A percentile compares a stretch with the other conserved stretches of the same genome.
Conservation (phyloP, 2,888 invertebrate species). For the Deroplatys truncata region DNA sequence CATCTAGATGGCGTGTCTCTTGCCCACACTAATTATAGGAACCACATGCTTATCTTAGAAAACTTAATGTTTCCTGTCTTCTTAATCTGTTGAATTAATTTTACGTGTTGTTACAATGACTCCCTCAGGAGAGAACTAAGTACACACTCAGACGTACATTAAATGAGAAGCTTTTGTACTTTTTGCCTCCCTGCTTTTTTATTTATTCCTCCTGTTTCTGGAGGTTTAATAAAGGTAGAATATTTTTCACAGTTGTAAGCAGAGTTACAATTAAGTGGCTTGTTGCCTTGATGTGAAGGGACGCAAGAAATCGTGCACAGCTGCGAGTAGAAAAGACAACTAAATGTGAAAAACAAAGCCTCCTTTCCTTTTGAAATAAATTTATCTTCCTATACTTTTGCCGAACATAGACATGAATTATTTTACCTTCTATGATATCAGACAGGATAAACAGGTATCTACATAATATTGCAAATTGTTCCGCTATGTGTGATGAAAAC, state of each 20-base stretch:
- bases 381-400: too few relatives aligned
- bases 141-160: background rate
- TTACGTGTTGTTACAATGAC: background rate
- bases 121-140: background rate
- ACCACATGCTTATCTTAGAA: conserved; percentile 9
- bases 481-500: too few relatives aligned
- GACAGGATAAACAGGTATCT: too few relatives aligned
- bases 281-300: background rate
- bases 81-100: conserved; percentile 17
- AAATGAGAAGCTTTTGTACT: background rate
- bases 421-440: too few relatives aligned
- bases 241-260: background rate
- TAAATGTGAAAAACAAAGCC: background rate
- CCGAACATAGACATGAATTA: too few relatives aligned
- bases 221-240: background rate
- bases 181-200: background rate
- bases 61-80: conserved; percentile 22
- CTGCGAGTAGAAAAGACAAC: background rate
- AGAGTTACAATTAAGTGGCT: background rate
- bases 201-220: background rate
- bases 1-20: background rate
- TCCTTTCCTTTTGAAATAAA: too few relatives aligned
- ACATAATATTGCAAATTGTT: too few relatives aligned
- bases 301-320: background rate
- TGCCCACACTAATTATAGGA: background rate